Conservation (phyloP, 2,113 vertebrate genomes). For the Capreolus pygargus region DNA sequence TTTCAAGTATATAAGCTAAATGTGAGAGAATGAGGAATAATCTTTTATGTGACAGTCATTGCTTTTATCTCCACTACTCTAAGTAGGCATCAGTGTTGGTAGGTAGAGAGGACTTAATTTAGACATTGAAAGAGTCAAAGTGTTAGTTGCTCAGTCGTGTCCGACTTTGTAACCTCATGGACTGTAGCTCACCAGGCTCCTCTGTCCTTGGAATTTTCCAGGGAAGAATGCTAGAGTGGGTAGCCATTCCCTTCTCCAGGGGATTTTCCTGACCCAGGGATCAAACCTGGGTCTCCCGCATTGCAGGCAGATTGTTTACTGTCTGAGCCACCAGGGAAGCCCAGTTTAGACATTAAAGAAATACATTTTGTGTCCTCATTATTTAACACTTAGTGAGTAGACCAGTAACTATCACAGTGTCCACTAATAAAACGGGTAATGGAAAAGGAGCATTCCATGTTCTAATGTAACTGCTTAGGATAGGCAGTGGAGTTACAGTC, state of each 20-base stretch:
- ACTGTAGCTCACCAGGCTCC: background rate
- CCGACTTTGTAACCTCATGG: background rate
- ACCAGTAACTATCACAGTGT: background rate
- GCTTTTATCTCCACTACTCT: background rate
- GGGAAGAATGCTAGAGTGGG: background rate
- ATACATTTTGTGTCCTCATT: background rate
- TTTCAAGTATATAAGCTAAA: background rate
- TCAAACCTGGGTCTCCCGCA: background rate
- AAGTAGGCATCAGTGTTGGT: background rate
- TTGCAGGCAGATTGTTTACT: background rate
- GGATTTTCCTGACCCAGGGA: background rate
- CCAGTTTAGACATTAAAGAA: background rate
- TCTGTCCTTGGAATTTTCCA: background rate
- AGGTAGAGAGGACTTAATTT: background rate
- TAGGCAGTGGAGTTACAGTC: background rate
- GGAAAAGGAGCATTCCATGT: background rate
- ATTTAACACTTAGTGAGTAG: background rate
- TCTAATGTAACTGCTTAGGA: background rate
- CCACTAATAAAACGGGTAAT: background rate
- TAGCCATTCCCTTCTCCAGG: background rate
- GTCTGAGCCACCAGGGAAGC: background rate
- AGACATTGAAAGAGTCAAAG: background rate
- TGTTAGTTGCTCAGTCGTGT: background rate
- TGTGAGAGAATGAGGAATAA: background rate
- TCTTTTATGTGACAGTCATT: background rate